A percentile compares a stretch with the other conserved stretches of the same genome.
Evolutionary conservation across 2,888 invertebrate species (phyloP).

Genomic region (Loripinus fragilis): DNA sequence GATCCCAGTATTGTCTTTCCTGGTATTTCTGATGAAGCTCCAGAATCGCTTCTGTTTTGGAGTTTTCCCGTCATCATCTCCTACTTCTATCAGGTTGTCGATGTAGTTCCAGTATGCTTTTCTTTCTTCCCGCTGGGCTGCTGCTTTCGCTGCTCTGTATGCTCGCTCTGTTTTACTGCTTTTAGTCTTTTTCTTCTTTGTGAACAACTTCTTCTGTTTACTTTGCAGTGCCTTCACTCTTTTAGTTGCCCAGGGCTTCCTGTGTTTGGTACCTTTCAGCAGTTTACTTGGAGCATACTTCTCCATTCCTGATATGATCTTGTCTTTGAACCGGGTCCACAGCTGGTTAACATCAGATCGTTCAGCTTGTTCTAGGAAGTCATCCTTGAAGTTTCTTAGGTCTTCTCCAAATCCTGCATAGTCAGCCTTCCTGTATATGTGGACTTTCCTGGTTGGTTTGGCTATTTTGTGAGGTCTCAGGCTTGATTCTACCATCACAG

Average conservation of each 20-base stretch:
- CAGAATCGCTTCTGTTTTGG: not conserved
- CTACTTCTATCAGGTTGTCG: slow-evolving; percentile 25
- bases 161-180: slow-evolving; percentile 8
- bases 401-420: slow-evolving; percentile 19
- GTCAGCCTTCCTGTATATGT: slow-evolving; percentile 34
- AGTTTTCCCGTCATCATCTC: not conserved
- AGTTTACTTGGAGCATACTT: not conserved
- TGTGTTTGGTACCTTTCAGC: not conserved
- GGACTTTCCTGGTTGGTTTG: slow-evolving; percentile 34
- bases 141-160: slow-evolving; percentile 11
- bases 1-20: slow-evolving; percentile 4
- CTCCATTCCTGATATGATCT: not conserved
- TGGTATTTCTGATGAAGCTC: not conserved
- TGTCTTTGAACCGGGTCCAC: not conserved
- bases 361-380: not conserved
- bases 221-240: not conserved
- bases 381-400: slow-evolving; percentile 4
- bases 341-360: not conserved
- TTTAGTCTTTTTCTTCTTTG: slow-evolving; percentile 7
- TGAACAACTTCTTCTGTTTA: not conserved
- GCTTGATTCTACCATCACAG: slow-evolving; percentile 35
- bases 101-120: slow-evolving; percentile 28
- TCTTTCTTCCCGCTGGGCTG: slow-evolving; percentile 3
- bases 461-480: slow-evolving; percentile 19
- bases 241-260: not conserved